Percentiles rank a stretch among this genome's conserved stretches.
These are phyloP conservation scores for Myotis myotis DNA, from an alignment of 2,797 vertebrate species.

Conservation along the genomic window DNA sequence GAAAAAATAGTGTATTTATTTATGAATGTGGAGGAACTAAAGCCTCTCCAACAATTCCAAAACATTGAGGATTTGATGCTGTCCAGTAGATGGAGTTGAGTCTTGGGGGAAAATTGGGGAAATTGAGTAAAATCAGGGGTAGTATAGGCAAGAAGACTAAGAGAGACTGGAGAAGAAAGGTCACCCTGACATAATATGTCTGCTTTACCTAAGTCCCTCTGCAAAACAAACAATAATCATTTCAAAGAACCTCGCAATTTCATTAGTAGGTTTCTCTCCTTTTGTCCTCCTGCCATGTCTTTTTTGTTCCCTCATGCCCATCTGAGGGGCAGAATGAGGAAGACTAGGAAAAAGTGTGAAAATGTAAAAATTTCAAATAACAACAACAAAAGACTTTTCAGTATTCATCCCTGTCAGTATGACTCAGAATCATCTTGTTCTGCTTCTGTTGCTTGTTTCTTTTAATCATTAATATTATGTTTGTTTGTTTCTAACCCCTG, in stretches of 20 bases:
- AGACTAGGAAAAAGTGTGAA: neutral
- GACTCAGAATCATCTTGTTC: neutral
- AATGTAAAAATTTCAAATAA: neutral
- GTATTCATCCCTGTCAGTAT: neutral
- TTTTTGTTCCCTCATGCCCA: neutral
- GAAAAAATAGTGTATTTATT: neutral
- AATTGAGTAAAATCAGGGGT: neutral
- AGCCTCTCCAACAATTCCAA: neutral
- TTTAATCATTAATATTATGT: neutral
- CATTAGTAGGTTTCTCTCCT: neutral
- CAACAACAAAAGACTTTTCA: neutral
- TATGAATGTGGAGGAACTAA: neutral
- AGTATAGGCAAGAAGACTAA: neutral
- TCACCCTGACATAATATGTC: neutral
- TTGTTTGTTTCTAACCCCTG: neutral
- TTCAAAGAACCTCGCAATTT: neutral
- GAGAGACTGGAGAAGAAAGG: neutral
- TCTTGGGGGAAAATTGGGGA: neutral
- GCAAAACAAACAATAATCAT: neutral
- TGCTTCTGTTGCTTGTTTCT: neutral
- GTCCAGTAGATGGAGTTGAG: neutral
- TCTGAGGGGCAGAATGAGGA: neutral
- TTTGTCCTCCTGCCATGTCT: neutral
- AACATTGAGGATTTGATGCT: neutral
- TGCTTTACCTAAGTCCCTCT: neutral